Evolutionary conservation across 2,888 invertebrate genomes (phyloP).

Genomic region (Stenichneumon culpator): DNA sequence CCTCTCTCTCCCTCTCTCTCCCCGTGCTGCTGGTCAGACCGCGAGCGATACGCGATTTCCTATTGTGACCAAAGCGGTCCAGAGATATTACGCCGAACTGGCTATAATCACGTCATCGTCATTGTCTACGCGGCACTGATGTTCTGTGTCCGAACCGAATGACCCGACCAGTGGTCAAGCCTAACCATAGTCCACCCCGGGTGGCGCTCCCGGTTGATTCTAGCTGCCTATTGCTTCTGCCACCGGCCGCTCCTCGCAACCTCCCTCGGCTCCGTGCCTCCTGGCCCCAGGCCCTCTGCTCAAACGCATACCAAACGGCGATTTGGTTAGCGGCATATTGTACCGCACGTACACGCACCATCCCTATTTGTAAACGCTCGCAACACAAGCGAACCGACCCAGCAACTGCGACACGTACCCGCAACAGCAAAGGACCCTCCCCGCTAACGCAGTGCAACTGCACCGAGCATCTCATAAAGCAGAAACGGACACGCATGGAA

Average conservation of each 20-base stretch:
- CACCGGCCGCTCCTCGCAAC: slow-evolving; percentile 53
- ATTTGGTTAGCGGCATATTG: slow-evolving; percentile 61
- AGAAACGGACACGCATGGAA: slow-evolving; percentile 45
- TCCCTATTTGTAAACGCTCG: slow-evolving; percentile 29
- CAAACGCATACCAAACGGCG: slow-evolving; percentile 61
- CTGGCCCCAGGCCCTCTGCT: slow-evolving; percentile 34
- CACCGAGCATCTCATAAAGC: slow-evolving; percentile 51
- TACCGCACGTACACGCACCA: slow-evolving; percentile 24
- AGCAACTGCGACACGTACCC: slow-evolving; percentile 2
- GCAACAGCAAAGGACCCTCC: not conserved
- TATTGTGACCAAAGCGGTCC: slow-evolving; percentile 75
- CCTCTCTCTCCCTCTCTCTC: slow-evolving; percentile 31
- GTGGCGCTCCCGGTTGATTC: slow-evolving; percentile 20
- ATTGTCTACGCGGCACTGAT: slow-evolving; percentile 77
- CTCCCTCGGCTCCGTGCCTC: slow-evolving; percentile 26
- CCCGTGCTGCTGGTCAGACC: slow-evolving; percentile 17
- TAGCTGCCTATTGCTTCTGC: slow-evolving; percentile 53
- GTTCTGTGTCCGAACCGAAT: slow-evolving; percentile 50
- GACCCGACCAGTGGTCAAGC: slow-evolving; percentile 53
- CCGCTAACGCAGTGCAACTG: slow-evolving; percentile 8
- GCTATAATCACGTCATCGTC: slow-evolving; percentile 82
- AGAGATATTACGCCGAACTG: slow-evolving; percentile 81
- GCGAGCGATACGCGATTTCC: slow-evolving; percentile 64
- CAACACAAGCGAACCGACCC: slow-evolving; percentile 53
- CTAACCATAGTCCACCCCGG: slow-evolving; percentile 25